Evolutionary conservation across 1,140 invertebrate species (phyloP), one percentile per base, ranked within the genome.

Genomic region (Grapholita molesta): DNA sequence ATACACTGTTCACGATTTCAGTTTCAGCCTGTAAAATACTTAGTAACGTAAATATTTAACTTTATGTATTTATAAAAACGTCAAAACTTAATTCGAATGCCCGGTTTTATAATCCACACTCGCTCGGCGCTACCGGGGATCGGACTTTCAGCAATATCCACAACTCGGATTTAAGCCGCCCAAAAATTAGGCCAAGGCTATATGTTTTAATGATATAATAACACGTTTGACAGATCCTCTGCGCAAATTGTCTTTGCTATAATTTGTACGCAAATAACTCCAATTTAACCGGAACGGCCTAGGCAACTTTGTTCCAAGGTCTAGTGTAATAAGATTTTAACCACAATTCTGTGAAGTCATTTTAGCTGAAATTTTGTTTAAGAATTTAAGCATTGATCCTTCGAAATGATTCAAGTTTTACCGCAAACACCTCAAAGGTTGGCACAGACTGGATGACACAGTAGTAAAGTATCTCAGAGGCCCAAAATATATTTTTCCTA

Each of bases 161-260:
- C 30, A 28, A 28, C 55, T 28, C 55, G n/a, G 55, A 61, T 61
- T 61, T 15, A 61, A 61, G 25, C 24, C 24, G 18, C 23, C 21
- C 55, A 61, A 61, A 61, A 61, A 61, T 61, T 28, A 7, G 55
- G 55, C 30, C 55, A 61, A 61, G 55, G 55, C 4, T 32, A 4
- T 25, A 61, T 15, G 32, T 32, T 61, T 25, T 30, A 25, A 61
- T 32, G 28, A 61, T 61, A 61, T 61, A 61, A 61, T 28, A 61
- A 23, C 23, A n/a, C 55, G 55, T 61, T 61, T 61, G 24, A 28
- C 12, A 61, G 55, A 61, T 61, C 23, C 53, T 23, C 53, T 12
- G n/a, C n/a, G 25, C 55, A 30, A 61, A 61, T 61, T 61, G 55
- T 61, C n/a, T 61, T 61, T 18, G 25, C 7, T 11, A 25, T 12